Conservation (phyloP, 1,140 invertebrate species). For the Mercenaria mercenaria region DNA sequence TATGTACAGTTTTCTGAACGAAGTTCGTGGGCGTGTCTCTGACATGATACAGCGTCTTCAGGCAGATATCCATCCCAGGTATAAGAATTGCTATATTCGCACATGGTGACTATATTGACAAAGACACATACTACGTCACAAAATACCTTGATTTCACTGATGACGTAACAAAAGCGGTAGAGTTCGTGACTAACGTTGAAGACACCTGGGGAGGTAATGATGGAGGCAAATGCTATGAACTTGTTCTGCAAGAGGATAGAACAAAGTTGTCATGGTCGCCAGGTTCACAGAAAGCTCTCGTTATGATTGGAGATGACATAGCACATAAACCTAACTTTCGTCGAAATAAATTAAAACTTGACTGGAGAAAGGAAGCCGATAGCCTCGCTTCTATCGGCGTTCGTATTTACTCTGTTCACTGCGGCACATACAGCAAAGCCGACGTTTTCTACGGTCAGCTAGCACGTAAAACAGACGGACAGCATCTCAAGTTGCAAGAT, state of each 20-base stretch:
- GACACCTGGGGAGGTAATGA: constrained; percentile 65
- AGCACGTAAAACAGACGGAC: constrained; percentile 56
- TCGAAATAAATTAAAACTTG: constrained; percentile 71
- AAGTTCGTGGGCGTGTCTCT: constrained; percentile 77
- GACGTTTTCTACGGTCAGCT: constrained; percentile 56
- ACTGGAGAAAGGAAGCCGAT: constrained; percentile 77
- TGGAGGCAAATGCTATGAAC: constrained; percentile 79
- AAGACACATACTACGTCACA: constrained; percentile 73
- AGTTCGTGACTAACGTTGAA: constrained; percentile 73
- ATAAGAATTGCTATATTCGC: constrained; percentile 73
- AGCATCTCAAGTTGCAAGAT: constrained; percentile 62
- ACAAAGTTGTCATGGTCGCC: constrained; percentile 76
- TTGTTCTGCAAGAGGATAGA: constrained; percentile 77
- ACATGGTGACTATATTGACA: constrained; percentile 80
- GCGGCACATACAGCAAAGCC: not conserved
- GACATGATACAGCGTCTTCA: constrained; percentile 78
- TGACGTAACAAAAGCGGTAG: constrained; percentile 66
- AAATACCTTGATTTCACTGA: constrained; percentile 76
- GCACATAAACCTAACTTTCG: constrained; percentile 74
- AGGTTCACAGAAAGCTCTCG: constrained; percentile 75
- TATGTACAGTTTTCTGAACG: constrained; percentile 78
- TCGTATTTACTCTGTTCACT: constrained; percentile 48
- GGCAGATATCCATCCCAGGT: constrained; percentile 74
- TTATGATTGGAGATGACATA: constrained; percentile 79
- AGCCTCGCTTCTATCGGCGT: constrained; percentile 62